Evolutionary conservation across 2,797 vertebrate species (phyloP).

Genomic region (Arrhamphus sclerolepis): DNA sequence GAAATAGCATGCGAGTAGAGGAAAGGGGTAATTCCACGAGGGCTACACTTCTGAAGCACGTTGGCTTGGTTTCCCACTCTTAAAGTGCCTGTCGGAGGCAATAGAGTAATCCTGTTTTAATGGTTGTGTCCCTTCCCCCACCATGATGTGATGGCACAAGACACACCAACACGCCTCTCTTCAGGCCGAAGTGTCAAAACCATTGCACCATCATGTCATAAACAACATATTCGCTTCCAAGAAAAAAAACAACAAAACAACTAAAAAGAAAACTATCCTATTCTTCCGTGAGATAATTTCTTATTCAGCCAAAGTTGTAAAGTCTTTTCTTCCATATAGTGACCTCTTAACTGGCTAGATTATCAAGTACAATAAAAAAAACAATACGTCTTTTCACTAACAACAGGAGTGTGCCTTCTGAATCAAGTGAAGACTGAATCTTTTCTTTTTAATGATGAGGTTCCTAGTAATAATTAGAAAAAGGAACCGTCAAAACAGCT

Average conservation of each 20-base stretch:
- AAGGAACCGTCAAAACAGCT: too few relatives aligned
- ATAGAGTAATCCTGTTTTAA: conserved; percentile 78
- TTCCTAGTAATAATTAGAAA: too few relatives aligned
- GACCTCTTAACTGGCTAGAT: too few relatives aligned
- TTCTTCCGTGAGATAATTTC: conserved; percentile 20
- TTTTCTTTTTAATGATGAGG: too few relatives aligned
- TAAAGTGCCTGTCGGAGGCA: conserved; percentile 72
- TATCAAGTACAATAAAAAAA: too few relatives aligned
- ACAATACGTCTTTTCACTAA: too few relatives aligned
- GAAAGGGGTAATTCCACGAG: conserved; percentile 48
- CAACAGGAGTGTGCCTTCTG: too few relatives aligned
- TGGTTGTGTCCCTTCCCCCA: conserved; percentile 70
- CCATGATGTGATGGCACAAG: conserved; percentile 67
- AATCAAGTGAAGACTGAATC: too few relatives aligned
- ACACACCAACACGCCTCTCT: conserved; percentile 64
- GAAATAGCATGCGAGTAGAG: conserved; percentile 42
- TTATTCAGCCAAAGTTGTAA: conserved; percentile 16
- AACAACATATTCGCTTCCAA: conserved; percentile 43
- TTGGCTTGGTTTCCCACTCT: conserved; percentile 63
- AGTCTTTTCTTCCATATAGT: background rate
- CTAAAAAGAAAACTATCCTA: too few relatives aligned
- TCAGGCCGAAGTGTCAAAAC: conserved; percentile 70
- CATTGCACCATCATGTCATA: conserved; percentile 37
- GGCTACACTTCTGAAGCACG: conserved; percentile 56
- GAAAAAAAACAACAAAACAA: conserved; percentile 36